Conservation (phyloP, 1,140 invertebrate genomes). For the Aleiodes sp. region DNA sequence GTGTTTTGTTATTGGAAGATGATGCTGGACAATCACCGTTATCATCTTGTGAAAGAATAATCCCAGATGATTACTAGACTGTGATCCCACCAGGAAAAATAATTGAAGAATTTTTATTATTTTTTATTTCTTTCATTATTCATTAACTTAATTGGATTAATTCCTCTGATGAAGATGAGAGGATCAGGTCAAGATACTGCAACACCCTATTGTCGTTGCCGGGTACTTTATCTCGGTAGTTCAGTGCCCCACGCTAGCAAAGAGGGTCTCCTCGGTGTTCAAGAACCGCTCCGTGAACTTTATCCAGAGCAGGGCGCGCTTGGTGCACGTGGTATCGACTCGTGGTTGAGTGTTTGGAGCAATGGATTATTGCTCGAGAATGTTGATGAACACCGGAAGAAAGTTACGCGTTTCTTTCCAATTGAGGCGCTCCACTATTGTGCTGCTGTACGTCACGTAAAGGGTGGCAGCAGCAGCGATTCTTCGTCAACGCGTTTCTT, state of each 20-base stretch:
- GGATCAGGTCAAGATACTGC: conserved; percentile 64
- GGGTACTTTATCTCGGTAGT: conserved; percentile 97
- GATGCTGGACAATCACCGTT: too few species aligned
- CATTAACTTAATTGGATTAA: neutral
- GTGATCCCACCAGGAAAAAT: neutral
- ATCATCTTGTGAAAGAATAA: too few species aligned
- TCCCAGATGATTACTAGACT: too few species aligned
- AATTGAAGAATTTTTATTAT: neutral
- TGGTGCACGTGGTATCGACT: conserved; percentile 92
- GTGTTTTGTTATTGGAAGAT: too few species aligned
- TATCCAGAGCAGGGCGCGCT: conserved; percentile 91
- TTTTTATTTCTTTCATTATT: conserved; percentile 9
- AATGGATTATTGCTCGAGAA: conserved; percentile 97
- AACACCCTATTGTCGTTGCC: conserved; percentile 93
- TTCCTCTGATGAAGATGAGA: conserved; percentile 49
- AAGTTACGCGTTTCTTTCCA: conserved; percentile 96
- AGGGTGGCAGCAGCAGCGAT: conserved; percentile 70
- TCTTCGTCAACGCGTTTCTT: conserved; percentile 83
- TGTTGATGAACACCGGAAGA: conserved; percentile 93
- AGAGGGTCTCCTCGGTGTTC: conserved; percentile 96
- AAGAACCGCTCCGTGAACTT: conserved; percentile 95
- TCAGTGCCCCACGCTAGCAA: conserved; percentile 97
- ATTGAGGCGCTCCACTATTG: conserved; percentile 97
- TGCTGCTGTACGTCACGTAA: conserved; percentile 91
- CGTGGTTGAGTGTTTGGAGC: conserved; percentile 97